Percentiles rank a stretch among this genome's conserved stretches.
phyloP scores from a whole-genome alignment of 1,140 invertebrate genomes.

The Zaprionus capensis region DNA sequence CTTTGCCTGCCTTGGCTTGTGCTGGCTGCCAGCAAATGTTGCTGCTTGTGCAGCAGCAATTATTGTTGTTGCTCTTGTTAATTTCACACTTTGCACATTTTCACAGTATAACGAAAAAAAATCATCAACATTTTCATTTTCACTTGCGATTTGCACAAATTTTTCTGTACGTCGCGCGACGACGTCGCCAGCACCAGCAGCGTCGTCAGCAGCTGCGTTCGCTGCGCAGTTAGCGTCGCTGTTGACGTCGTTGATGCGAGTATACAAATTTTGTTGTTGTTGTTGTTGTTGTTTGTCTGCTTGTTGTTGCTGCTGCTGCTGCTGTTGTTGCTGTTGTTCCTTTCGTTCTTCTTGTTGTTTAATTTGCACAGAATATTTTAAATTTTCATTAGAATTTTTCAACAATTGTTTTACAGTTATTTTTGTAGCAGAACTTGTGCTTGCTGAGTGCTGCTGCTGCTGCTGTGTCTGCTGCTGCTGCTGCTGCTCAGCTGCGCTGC shows the following conservation, averaged over 20 bases:
- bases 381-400: slow-evolving; percentile 14
- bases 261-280: slow-evolving; percentile 40
- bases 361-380: slow-evolving; percentile 38
- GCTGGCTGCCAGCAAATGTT: slow-evolving; percentile 13
- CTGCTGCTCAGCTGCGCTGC: slow-evolving; percentile 73
- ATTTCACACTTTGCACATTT: slow-evolving; percentile 66
- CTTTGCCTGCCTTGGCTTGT: slow-evolving; percentile 1
- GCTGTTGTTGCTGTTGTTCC: slow-evolving; percentile 16
- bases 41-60: slow-evolving; percentile 1
- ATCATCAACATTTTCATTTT: slow-evolving; percentile 50
- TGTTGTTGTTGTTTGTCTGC: neutral
- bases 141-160: slow-evolving; percentile 63
- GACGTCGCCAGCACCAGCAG: slow-evolving; percentile 40
- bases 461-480: slow-evolving; percentile 55
- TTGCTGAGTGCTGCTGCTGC: slow-evolving; percentile 31
- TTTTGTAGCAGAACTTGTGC: slow-evolving; percentile 36
- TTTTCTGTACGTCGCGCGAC: slow-evolving; percentile 73
- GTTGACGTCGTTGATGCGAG: slow-evolving; percentile 12
- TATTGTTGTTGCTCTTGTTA: slow-evolving; percentile 12
- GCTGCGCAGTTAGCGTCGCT: slow-evolving; percentile 8
- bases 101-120: slow-evolving; percentile 45
- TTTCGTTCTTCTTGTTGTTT: slow-evolving; percentile 8
- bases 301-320: slow-evolving; percentile 16
- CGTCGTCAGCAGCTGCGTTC: slow-evolving; percentile 13
- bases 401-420: slow-evolving; percentile 25